Evolutionary conservation across 2,113 vertebrate genomes (phyloP).

Genomic region (Lota lota): DNA sequence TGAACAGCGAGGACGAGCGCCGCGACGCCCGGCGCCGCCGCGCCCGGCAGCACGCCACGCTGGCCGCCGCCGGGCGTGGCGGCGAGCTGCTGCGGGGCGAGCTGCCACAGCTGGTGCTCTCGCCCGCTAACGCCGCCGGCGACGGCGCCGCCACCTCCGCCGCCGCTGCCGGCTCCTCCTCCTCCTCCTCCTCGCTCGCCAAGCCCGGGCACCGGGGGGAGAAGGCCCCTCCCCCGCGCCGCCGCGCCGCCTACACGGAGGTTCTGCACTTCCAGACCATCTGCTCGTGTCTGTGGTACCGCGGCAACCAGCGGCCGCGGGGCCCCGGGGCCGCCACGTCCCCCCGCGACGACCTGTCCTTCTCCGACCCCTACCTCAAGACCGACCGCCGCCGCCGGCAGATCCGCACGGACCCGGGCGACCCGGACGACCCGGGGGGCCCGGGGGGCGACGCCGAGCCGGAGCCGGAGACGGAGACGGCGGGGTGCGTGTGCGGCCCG

Average conservation of each 20-base stretch:
- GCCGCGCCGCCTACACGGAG: slow-evolving; percentile 82
- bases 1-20: slow-evolving; percentile 94
- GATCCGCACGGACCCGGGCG: too few species aligned
- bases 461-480: slow-evolving; percentile 74
- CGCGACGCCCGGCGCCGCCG: slow-evolving; percentile 77
- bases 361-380: slow-evolving; percentile 85
- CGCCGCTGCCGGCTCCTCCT: slow-evolving; percentile 35
- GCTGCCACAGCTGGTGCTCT: slow-evolving; percentile 42
- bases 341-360: slow-evolving; percentile 85
- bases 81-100: slow-evolving; percentile 59
- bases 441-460: slow-evolving; percentile 73
- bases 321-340: slow-evolving; percentile 76
- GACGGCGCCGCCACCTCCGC: too few species aligned
- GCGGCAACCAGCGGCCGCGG: slow-evolving; percentile 88
- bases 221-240: slow-evolving; percentile 15
- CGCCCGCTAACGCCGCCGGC: slow-evolving; percentile 5
- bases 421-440: too few species aligned
- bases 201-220: too few species aligned
- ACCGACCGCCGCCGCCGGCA: too few species aligned
- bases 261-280: slow-evolving; percentile 95
- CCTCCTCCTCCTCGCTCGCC: not conserved
- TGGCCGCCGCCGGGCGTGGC: slow-evolving; percentile 73
- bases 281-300: slow-evolving; percentile 97
- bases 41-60: slow-evolving; percentile 1
- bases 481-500: slow-evolving; percentile 83